Conservation (phyloP, 1,140 invertebrate species). For the Philaenus spumarius region DNA sequence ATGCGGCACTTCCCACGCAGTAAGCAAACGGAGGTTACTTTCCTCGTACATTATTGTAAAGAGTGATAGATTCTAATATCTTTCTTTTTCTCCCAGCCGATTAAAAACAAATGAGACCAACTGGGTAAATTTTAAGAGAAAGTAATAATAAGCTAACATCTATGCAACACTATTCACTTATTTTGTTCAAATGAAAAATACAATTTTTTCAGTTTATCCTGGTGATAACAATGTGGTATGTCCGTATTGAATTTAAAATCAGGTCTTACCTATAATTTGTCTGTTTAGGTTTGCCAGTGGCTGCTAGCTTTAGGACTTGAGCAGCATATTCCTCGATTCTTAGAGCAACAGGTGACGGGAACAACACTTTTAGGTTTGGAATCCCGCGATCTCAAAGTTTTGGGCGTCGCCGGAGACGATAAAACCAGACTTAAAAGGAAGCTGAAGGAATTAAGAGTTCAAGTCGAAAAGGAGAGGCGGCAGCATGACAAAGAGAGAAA, state of each 20-base stretch:
- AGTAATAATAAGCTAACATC: too few relatives aligned
- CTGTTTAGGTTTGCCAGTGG: constrained; percentile 78
- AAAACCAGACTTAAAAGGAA: constrained; percentile 79
- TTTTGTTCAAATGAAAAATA: too few relatives aligned
- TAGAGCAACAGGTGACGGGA: constrained; percentile 78
- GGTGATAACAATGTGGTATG: background rate
- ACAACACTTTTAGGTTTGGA: constrained; percentile 72
- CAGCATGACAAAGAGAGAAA: constrained; percentile 66
- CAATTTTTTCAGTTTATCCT: too few relatives aligned
- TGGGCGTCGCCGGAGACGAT: constrained; percentile 73
- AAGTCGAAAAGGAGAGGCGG: constrained; percentile 71
- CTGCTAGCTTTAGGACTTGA: constrained; percentile 71
- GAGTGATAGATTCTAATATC: too few relatives aligned
- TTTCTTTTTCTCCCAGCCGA: too few relatives aligned
- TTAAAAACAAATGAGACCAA: too few relatives aligned
- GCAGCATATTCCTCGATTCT: constrained; percentile 74
- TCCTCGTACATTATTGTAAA: too few relatives aligned
- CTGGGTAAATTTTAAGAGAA: too few relatives aligned
- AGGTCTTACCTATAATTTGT: background rate
- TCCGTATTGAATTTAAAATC: background rate
- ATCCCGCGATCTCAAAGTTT: constrained; percentile 78
- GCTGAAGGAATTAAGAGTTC: constrained; percentile 74
- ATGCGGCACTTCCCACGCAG: too few relatives aligned
- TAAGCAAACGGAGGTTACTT: too few relatives aligned
- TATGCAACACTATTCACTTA: too few relatives aligned